Evolutionary conservation across 1,140 invertebrate species (phyloP), one percentile per base, ranked within the genome.

Genomic region (Drosophila asahinai): DNA sequence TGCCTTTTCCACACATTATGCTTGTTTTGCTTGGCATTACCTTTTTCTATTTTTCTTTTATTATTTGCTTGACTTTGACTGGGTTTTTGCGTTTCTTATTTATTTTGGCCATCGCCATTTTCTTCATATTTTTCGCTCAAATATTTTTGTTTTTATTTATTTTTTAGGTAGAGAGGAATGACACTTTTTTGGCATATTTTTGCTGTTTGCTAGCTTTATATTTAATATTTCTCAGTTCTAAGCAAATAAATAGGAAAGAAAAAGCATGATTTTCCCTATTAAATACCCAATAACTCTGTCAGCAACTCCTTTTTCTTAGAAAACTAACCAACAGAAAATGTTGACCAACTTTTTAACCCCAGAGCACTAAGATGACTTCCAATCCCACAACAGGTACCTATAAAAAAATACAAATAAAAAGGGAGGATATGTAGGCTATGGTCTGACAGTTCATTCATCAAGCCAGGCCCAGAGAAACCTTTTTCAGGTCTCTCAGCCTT

Each of bases 361-460:
- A 19, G 19, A 25, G 42, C 22, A 52, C 30, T 42, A 54, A 33
- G 49, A 64, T 36, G 33, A 27, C 33, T 27, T 47, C 8, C 30
- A 27, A 38, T 43, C 43, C 27, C 19, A 57, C 42, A 77, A 68
- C 74, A 77, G 75, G 75, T 77, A 68, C 57, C 57, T 19, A 25
- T 54, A 43, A 61, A 42, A 40, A 42, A 27, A 47, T 5, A 38
- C 30, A 61, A 30, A 61, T n/a, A 73, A 40, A 9, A 27, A 42
- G 25, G 17, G 14, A 48, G 42, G 30, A 42, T 61, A 36, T n/a
- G 38, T 33, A 49, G 42, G 36, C 49, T 60, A 49, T 60, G 48
- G 65, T 55, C 76, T 78, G 76, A 78, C 76, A 79, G 59, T 79
- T 79, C 77, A 79, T 79, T 79, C 77, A 72, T 79, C 67, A 78